Conservation (phyloP, 1,140 invertebrate genomes). For the Cryptotermes secundus region DNA sequence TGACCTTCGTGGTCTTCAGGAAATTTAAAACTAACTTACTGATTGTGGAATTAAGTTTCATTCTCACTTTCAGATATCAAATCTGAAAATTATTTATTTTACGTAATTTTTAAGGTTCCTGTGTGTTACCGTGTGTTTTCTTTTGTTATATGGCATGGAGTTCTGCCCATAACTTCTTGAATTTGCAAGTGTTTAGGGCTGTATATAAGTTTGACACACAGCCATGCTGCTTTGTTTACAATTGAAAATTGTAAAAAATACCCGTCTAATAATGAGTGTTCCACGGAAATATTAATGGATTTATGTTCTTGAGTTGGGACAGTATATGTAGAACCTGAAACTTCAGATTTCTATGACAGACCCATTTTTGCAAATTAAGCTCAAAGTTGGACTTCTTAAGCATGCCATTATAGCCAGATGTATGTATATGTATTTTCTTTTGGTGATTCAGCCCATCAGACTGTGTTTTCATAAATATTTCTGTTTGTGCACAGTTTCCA, state of each 20-base stretch:
- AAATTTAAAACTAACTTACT: not conserved
- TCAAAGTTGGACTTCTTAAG: conserved; percentile 52
- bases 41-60: not conserved
- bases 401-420: not conserved
- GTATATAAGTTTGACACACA: not conserved
- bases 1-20: not conserved
- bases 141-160: not conserved
- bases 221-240: conserved; percentile 35
- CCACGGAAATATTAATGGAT: conserved; percentile 39
- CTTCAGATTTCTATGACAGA: conserved; percentile 59
- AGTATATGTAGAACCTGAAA: conserved; percentile 43
- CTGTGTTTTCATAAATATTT: not conserved
- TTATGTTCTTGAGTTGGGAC: conserved; percentile 29
- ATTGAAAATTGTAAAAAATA: conserved; percentile 19
- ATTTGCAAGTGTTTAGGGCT: not conserved
- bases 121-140: not conserved
- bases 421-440: not conserved
- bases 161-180: not conserved
- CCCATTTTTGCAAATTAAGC: conserved; percentile 74
- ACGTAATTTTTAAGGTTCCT: not conserved
- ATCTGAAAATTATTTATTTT: not conserved
- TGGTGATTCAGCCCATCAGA: not conserved
- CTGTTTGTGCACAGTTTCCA: not conserved
- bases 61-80: not conserved
- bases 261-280: conserved; percentile 39